Evolutionary conservation across 1,140 invertebrate genomes (phyloP).

Genomic region (Tetragnatha versicolor): DNA sequence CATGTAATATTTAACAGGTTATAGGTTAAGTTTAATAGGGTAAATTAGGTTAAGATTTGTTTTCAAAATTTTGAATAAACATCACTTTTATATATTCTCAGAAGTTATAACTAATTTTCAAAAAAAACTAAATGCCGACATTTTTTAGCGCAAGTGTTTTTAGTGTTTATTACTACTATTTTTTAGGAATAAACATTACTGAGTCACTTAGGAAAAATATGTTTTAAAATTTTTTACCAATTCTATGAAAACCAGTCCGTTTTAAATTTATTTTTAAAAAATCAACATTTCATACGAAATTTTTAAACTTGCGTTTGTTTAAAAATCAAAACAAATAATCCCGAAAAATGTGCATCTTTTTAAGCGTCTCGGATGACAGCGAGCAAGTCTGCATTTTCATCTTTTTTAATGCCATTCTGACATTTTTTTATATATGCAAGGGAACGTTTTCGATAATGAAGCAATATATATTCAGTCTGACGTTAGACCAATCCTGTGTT

Average conservation of each 20-base stretch:
- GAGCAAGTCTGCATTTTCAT: slow-evolving; percentile 4
- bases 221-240: too few species aligned
- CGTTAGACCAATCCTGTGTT: slow-evolving; percentile 17
- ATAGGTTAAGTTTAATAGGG: too few species aligned
- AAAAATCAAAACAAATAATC: too few species aligned
- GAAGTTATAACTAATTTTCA: not conserved
- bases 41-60: too few species aligned
- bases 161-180: not conserved
- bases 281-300: too few species aligned
- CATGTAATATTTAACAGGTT: too few species aligned
- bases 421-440: not conserved
- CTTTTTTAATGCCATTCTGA: slow-evolving; percentile 3
- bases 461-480: slow-evolving; percentile 48
- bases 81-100: not conserved
- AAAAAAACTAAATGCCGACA: not conserved
- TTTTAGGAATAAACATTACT: not conserved
- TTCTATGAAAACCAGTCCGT: too few species aligned
- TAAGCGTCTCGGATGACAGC: slow-evolving; percentile 10
- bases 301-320: too few species aligned
- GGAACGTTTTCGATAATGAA: slow-evolving; percentile 38
- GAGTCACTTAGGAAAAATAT: not conserved
- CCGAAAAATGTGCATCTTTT: slow-evolving; percentile 26
- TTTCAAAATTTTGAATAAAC: not conserved
- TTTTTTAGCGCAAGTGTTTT: not conserved
- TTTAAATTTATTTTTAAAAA: too few species aligned